A percentile compares a stretch with the other conserved stretches of the same genome.
Evolutionary conservation across 1,140 invertebrate genomes (phyloP).

Genomic region (Xylocopa sonorina): DNA sequence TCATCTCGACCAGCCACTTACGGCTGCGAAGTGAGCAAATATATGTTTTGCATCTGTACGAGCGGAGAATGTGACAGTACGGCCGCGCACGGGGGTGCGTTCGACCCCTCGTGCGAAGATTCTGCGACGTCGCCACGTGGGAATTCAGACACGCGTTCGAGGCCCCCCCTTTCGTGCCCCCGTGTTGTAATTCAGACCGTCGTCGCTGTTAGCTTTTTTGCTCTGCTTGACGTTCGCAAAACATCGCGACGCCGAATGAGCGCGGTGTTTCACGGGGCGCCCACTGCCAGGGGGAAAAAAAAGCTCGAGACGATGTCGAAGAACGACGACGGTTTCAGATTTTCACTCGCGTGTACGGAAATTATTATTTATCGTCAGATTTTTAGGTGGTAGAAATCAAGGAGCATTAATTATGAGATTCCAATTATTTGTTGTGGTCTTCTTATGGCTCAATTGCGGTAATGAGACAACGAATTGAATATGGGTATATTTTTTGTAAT

Average conservation of each 20-base stretch:
- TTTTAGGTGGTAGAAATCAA: no score
- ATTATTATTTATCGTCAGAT: no score
- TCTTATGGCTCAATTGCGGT: no score
- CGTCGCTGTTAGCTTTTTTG: constrained; percentile 49
- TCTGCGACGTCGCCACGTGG: constrained; percentile 62
- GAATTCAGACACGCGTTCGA: constrained; percentile 62
- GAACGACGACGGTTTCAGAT: not conserved
- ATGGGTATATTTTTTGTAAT: no score
- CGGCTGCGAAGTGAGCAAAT: constrained; percentile 53
- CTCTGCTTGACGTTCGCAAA: constrained; percentile 19
- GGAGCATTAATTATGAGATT: no score
- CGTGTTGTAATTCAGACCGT: constrained; percentile 32
- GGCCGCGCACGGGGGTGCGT: constrained; percentile 35
- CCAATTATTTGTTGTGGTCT: no score
- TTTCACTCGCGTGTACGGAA: no score
- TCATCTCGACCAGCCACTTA: not conserved
- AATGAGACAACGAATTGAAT: no score
- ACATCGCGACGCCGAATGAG: not conserved
- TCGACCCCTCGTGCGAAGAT: constrained; percentile 34
- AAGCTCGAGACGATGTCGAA: no score
- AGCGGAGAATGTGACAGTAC: constrained; percentile 60
- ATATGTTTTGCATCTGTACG: constrained; percentile 55
- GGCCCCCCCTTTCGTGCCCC: constrained; percentile 37
- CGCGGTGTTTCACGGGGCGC: not conserved
- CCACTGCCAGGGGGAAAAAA: not conserved